Conservation (phyloP, 2,113 vertebrate genomes). For the Acanthochromis polyacanthus region DNA sequence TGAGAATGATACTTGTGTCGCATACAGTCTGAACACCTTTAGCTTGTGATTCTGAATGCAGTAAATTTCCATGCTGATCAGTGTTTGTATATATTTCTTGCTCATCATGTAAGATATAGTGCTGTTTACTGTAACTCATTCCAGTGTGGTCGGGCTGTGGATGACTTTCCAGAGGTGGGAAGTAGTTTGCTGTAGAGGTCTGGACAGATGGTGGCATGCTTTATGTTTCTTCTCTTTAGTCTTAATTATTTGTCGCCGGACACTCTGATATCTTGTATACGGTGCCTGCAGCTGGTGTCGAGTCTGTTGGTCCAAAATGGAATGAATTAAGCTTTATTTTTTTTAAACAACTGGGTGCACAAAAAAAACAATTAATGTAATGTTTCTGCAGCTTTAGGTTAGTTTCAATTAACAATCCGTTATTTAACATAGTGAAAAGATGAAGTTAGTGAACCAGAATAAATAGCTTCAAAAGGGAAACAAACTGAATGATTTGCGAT, state of each 20-base stretch:
- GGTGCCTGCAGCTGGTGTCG: constrained; percentile 18
- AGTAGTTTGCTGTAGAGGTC: constrained; percentile 36
- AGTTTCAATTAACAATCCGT: too few relatives aligned
- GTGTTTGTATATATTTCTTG: constrained; percentile 66
- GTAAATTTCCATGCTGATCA: constrained; percentile 46
- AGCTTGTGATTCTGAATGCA: constrained; percentile 63
- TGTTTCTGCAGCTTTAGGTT: neutral
- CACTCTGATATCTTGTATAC: neutral
- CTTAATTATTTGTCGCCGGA: constrained; percentile 31
- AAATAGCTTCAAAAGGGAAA: too few relatives aligned
- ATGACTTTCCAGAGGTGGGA: constrained; percentile 39
- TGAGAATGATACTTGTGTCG: constrained; percentile 17
- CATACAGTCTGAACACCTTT: constrained; percentile 36
- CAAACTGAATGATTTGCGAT: too few relatives aligned
- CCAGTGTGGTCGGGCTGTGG: constrained; percentile 51
- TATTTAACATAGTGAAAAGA: too few relatives aligned
- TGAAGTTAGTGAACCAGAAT: too few relatives aligned
- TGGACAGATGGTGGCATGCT: constrained; percentile 31
- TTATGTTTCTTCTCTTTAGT: constrained; percentile 26
- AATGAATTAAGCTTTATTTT: neutral
- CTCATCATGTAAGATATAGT: constrained; percentile 69
- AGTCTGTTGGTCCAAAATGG: neutral
- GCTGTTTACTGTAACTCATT: constrained; percentile 81
- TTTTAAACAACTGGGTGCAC: too few relatives aligned
- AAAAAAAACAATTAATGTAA: too few relatives aligned